Base-by-base conservation (phyloP, 2,797 vertebrate genomes). In the Lutjanus campechanus region DNA sequence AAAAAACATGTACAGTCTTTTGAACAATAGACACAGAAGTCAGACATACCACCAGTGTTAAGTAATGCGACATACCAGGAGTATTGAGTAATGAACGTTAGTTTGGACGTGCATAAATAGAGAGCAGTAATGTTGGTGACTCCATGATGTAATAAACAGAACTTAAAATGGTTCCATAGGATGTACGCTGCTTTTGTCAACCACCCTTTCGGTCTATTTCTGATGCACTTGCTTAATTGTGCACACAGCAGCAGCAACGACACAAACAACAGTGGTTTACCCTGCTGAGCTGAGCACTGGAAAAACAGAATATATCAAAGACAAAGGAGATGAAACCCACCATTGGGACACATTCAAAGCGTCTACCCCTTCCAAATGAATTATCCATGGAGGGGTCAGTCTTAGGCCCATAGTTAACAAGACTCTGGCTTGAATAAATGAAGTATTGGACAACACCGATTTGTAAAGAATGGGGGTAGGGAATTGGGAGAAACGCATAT, bases 201-300 rank as follows among this genome's bases (percentile, higher is more conserved):
- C 58, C 25, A 40, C 64, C 49, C 60, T 51, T 68, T 60, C 11
- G 20, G 13, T 81, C 60, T 61, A 65, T 73, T 77, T 85, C 19
- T 67, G 51, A 64, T 67, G n/a, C 22, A 40, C 19, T 62, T 63
- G 2, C n/a, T 60, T 19, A 40, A 41, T 78, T 44, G 56, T 77
- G 40, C n/a, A 29, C 43, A 67, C 47, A 69, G 64, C n/a, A 43
- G 61, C 50, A 5, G 29, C 5, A 49, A 69, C 22, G 53, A 69
- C 22, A 69, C 17, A 79, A 62, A 74, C 47, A 81, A 55, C 72
- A 55, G 22, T 40, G 53, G 49, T 77, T 78, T 73, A 72, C 29
- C 29, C 25, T 59, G n/a, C 5, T 46, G 11, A 71, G 56, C 0
- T 46, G 11, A 71, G 56, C 0, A 25, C 53, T 65, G 29, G 8